A percentile compares a stretch with the other conserved stretches of the same genome.
phyloP scores from a whole-genome alignment of 2,888 invertebrate genomes.

The Eupithecia exiguata region DNA sequence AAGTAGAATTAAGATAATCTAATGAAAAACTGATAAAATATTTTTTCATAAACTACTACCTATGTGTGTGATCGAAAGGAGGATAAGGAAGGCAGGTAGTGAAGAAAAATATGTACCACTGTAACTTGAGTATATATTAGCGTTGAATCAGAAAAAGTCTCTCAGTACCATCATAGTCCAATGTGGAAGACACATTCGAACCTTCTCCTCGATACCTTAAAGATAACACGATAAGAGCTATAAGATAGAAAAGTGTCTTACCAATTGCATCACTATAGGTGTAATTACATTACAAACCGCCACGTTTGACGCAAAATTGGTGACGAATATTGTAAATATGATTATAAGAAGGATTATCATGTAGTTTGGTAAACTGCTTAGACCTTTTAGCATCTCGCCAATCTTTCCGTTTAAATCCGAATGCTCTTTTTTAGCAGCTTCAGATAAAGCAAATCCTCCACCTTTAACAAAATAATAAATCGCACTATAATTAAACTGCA shows the following conservation, averaged over 20 bases:
- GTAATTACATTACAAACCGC: conserved; percentile 65
- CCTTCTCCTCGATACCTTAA: too few species aligned
- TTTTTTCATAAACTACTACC: too few species aligned
- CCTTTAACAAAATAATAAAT: conserved; percentile 49
- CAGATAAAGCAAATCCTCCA: conserved; percentile 69
- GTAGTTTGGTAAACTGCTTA: conserved; percentile 54
- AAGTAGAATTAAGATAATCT: too few species aligned
- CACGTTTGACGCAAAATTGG: conserved; percentile 74
- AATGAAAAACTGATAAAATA: too few species aligned
- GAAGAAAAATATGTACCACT: too few species aligned
- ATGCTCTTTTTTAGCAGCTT: conserved; percentile 59
- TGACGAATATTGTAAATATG: conserved; percentile 61
- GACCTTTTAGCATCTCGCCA: conserved; percentile 51
- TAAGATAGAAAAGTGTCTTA: conserved; percentile 43
- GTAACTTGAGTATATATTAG: too few species aligned
- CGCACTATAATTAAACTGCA: neutral
- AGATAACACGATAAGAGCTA: too few species aligned
- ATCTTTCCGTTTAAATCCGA: conserved; percentile 65
- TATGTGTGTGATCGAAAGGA: too few species aligned
- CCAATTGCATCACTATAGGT: conserved; percentile 70
- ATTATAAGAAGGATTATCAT: conserved; percentile 61
- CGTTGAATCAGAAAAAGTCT: too few species aligned
- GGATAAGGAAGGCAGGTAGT: too few species aligned
- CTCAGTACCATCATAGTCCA: too few species aligned
- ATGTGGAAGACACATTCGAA: too few species aligned